Evolutionary conservation across 53 echinoderm and acorn worm genomes (phyloP), one percentile per base, ranked within the genome.

Genomic region (Apostichopus leukothele): DNA sequence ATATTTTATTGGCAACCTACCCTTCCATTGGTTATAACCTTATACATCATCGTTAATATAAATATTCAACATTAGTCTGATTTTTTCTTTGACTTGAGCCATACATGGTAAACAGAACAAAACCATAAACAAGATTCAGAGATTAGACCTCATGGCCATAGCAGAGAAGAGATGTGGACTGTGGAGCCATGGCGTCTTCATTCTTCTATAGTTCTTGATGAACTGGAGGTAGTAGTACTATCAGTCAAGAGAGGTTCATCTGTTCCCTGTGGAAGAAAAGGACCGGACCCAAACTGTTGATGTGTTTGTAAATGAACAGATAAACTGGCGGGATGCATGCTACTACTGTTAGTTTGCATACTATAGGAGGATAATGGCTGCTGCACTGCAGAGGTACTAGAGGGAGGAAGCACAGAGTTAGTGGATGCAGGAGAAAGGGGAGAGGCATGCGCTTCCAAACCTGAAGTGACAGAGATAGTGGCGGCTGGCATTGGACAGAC

Each of bases 191-290:
- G n/a, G 60, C 66, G 22, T 22, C 66, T 63, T 85, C 85, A 85
- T 85, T 85, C 85, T 84, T 76, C 89, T 71, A 75, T 84, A 52
- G 91, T 53, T 19, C 84, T 89, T 10, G 89, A 54, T 71, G 76
- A 89, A 78, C 89, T 78, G 76, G 92, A 78, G 91, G 75, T 68
- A 59, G 92, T 76, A 71, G 92, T 67, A 73, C 86, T 85, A 79
- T 92, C 89, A n/a, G 87, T 75, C 77, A 81, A 61, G 79, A 66
- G 84, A 66, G 67, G 79, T 89, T 91, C 91, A 61, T 85, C 85
- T 21, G 63, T 52, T 67, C 92, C 92, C 93, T 93, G 95, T 88
- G 90, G 88, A 88, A 93, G 90, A 89, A 89, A 95, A 95, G 95
- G 93, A 86, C 88, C 90, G 80, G 92, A 81, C 67, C 93, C 88